Evolutionary conservation across 2,888 invertebrate genomes (phyloP).

Genomic region (Chromoteleia sp.): DNA sequence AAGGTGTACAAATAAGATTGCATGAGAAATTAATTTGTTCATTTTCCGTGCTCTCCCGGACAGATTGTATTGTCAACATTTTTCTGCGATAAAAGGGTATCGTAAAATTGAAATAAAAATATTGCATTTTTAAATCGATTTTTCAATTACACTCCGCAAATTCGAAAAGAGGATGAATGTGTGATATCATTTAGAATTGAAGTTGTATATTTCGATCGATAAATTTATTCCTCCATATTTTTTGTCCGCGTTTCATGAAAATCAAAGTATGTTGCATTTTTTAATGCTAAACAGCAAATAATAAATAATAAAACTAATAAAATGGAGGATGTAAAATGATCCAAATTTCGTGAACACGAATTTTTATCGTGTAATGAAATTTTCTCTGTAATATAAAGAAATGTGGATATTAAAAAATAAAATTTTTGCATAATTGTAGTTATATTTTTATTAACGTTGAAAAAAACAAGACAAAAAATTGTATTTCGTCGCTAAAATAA

Average conservation of each 20-base stretch:
- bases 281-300: too few relatives aligned
- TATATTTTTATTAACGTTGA: too few relatives aligned
- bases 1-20: conserved; percentile 14
- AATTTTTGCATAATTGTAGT: too few relatives aligned
- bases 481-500: conserved; percentile 6
- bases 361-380: too few relatives aligned
- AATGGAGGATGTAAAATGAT: too few relatives aligned
- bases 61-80: conserved; percentile 30
- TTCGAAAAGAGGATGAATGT: background rate
- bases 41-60: too few relatives aligned
- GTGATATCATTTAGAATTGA: background rate
- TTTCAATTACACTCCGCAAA: conserved; percentile 9
- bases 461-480: background rate
- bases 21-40: conserved; percentile 42
- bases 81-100: conserved; percentile 17
- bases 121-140: conserved; percentile 14
- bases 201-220: background rate
- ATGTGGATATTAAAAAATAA: too few relatives aligned
- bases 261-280: too few relatives aligned
- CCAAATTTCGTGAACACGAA: too few relatives aligned
- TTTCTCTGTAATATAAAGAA: too few relatives aligned
- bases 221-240: background rate
- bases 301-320: too few relatives aligned
- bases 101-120: conserved; percentile 30
- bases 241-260: background rate